Base-by-base conservation (phyloP, 1,140 invertebrate species). In the Achatina immaculata region DNA sequence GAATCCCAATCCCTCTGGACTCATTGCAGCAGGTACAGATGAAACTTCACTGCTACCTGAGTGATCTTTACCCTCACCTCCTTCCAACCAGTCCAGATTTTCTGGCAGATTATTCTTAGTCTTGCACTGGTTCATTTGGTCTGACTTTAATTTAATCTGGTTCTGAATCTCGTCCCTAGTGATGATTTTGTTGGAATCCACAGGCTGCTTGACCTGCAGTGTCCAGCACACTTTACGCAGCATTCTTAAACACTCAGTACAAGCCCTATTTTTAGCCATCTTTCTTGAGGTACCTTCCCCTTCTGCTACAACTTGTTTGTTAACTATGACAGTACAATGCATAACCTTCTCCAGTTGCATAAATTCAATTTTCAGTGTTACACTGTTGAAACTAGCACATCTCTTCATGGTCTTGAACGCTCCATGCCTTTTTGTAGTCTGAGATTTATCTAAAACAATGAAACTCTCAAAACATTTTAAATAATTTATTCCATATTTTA, bases 61-160 rank as follows among this genome's bases (percentile, higher is more conserved):
- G 0, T 86, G 87, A n/a, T 93, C 91, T 83, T 94, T 94, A 0
- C 95, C 95, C 62, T 96, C 90, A 0, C 94, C 95, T 45, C 95
- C 95, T 42, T 95, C 95, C 40, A 93, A 92, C 95, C 95, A 96
- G 0, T 95, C 95, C 95, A 96, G 96, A 82, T 95, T 90, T 81
- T 94, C 93, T 93, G 96, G 93, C 90, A 96, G 92, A 86, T 94
- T 95, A 74, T 90, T 94, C 11, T 94, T 94, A 78, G 94, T 92
- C 84, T 94, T 94, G 80, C 90, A 92, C 19, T 90, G 88, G 38
- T 91, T 83, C 7, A 93, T 84, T 31, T 88, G 86, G 45, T 87
- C 78, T 36, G 58, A 62, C 28, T 83, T 62, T 34, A 79, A 76
- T 74, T 82, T 16, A 95, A 87, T 86, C 94, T 95, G 58, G 90